Base-by-base conservation (phyloP, 2,113 vertebrate species). In the Amazona guildingii region DNA sequence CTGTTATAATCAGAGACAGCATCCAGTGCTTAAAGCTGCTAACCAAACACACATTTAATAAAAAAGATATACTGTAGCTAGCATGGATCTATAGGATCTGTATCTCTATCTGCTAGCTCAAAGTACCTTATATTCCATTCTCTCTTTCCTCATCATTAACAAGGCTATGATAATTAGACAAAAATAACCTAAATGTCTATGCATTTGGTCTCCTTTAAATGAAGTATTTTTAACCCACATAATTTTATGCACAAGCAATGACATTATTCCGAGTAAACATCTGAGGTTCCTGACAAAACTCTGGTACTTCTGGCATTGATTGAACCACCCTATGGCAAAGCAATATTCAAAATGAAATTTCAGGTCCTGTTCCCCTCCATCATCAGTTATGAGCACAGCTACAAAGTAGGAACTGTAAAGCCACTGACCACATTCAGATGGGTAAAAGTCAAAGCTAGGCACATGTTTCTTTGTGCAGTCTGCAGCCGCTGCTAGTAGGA, bases 1-100 rank as follows among this genome's bases (percentile, higher is more conserved):
- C 76, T 82, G 61, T 33, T 95, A 29, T 88, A 96, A 97, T 88
- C 93, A 93, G 95, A 96, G 94, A 83, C 88, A 93, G 94, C 76
- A 93, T 79, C 20, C 41, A 46, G 13, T 48, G 48, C 46, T 92
- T 70, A 64, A 87, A 96, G 89, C 78, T 85, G 82, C 66, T 84
- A 76, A 93, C 80, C 83, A 90, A 79, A 37, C 2, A 1, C 48
- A 80, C 62, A n/a, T 75, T 77, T 52, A 35, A 59, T 24, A 33
- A 57, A 68, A 79, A 49, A 35, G 13, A 51, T 90, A 85, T 43
- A 55, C 24, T 59, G 19, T 23, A 76, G 74, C 54, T 79, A 72
- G 43, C 41, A 61, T n/a, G 55, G 27, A 31, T 37, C 44, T 76
- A 72, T 64, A 82, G 33, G 29, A 77, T 48, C 39, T 49, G 0